A percentile compares a stretch with the other conserved stretches of the same genome.
These are phyloP conservation scores for Passer montanus DNA, from an alignment of 2,113 vertebrate species.

Conservation along the genomic window DNA sequence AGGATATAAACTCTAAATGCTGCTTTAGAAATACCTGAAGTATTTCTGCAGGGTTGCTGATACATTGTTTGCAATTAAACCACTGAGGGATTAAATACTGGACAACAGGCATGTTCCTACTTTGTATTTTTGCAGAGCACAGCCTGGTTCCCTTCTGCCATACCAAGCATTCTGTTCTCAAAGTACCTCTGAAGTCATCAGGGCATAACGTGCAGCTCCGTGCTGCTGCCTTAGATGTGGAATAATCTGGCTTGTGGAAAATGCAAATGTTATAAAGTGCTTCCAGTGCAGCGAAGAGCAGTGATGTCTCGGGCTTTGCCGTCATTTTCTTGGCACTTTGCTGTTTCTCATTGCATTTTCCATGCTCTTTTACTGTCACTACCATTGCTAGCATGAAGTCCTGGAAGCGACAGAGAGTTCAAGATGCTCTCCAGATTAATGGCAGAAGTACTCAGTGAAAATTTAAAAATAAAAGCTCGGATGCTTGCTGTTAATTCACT, in stretches of 20 bases:
- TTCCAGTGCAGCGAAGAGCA: neutral
- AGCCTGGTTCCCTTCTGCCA: neutral
- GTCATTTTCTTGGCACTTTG: neutral
- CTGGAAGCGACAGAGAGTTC: neutral
- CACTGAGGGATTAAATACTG: neutral
- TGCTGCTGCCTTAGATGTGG: neutral
- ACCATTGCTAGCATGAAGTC: neutral
- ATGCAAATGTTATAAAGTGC: neutral
- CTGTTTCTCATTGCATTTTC: neutral
- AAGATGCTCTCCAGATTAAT: neutral
- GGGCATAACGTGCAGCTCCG: accelerated
- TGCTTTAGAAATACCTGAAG: neutral
- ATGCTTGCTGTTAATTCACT: neutral
- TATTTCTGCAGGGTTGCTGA: neutral
- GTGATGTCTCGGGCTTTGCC: neutral
- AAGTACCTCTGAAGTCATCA: neutral
- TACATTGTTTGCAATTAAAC: neutral
- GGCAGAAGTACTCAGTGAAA: neutral
- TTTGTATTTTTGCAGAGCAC: neutral
- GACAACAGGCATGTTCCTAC: neutral
- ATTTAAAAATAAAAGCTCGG: neutral
- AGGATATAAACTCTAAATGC: neutral
- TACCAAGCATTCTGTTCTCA: neutral
- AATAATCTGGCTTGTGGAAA: neutral
- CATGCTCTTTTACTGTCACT: neutral